These are phyloP conservation scores for Ibycter americanus DNA, from an alignment of 2,797 vertebrate species.

Conservation along the genomic window DNA sequence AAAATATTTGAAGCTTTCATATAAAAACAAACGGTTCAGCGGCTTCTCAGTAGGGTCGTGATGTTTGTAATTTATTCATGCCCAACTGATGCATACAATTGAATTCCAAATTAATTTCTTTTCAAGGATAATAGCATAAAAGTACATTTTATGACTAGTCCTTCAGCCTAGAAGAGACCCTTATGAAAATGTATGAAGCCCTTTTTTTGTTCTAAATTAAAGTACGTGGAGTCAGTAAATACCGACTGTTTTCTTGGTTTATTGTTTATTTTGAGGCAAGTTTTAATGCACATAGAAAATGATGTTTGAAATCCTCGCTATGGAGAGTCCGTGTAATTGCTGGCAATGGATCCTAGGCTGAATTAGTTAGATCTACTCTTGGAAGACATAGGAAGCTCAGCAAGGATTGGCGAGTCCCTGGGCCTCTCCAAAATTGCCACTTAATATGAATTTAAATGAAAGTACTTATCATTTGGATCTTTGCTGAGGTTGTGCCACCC, in stretches of 20 bases:
- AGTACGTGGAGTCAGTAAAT: background rate
- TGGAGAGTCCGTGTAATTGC: background rate
- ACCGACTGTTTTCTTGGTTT: background rate
- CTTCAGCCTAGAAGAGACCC: background rate
- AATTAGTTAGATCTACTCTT: background rate
- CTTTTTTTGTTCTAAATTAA: background rate
- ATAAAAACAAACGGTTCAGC: background rate
- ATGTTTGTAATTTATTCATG: background rate
- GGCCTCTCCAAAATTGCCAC: background rate
- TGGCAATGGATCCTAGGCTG: background rate
- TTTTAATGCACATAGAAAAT: background rate
- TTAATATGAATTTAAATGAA: background rate
- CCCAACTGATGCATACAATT: background rate
- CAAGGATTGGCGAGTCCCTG: background rate
- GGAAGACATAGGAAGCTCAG: background rate
- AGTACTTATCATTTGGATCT: background rate
- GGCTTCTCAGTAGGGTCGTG: rapidly evolving
- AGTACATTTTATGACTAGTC: background rate
- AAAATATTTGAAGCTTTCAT: background rate
- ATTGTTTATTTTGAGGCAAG: background rate
- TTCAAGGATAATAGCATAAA: background rate
- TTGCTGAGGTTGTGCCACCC: background rate
- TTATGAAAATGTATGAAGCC: background rate
- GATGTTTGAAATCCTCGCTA: background rate
- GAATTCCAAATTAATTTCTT: background rate